Evolutionary conservation across 1,140 invertebrate species (phyloP).

Genomic region (Trichomalopsis sarcophagae): DNA sequence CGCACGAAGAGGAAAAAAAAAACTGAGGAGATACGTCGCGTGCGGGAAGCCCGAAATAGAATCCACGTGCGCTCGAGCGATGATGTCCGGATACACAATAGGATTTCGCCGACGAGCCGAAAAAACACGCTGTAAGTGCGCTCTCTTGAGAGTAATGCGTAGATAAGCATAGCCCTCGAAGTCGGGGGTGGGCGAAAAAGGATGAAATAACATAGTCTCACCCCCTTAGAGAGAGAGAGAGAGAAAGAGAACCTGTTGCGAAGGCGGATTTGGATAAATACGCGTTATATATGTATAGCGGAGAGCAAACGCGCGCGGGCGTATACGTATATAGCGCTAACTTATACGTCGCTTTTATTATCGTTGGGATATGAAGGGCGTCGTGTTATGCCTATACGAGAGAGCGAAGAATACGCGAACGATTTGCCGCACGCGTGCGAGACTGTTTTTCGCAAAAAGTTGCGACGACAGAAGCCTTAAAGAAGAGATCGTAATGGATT

Average conservation of each 20-base stretch:
- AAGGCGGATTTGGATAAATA: conserved; percentile 34
- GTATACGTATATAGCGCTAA: neutral
- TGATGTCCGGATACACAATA: neutral
- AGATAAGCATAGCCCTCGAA: neutral
- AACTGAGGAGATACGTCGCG: too few relatives aligned
- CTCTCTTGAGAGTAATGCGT: neutral
- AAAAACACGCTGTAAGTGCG: neutral
- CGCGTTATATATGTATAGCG: neutral
- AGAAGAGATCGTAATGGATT: too few relatives aligned
- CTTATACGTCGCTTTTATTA: neutral
- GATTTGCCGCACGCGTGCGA: neutral
- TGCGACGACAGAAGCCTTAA: too few relatives aligned
- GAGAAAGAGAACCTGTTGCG: conserved; percentile 30
- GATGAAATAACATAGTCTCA: neutral
- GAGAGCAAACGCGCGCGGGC: too few relatives aligned
- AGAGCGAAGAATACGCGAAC: neutral
- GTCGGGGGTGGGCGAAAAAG: neutral
- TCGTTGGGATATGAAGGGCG: neutral
- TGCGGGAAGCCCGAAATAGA: neutral
- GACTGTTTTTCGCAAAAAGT: too few relatives aligned
- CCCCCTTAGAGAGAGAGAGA: neutral
- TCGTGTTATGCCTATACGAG: neutral
- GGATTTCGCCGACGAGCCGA: neutral
- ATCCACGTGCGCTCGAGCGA: neutral
- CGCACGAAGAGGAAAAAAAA: too few relatives aligned